These are phyloP conservation scores for Elaeidobius kamerunicus DNA, from an alignment of 2,888 invertebrate genomes.

Conservation along the genomic window DNA sequence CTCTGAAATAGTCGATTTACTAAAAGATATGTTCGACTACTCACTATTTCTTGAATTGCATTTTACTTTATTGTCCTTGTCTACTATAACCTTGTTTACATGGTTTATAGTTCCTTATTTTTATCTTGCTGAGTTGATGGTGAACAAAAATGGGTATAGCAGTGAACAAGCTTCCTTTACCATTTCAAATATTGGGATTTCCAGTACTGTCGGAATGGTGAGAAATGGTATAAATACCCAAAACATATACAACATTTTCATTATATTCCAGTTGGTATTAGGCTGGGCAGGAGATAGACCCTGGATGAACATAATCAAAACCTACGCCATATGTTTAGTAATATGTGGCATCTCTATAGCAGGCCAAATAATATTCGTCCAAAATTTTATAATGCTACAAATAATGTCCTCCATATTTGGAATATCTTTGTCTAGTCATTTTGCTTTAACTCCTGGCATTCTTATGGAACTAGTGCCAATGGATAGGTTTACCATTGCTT, in stretches of 20 bases:
- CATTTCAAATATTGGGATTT: slow-evolving; percentile 82
- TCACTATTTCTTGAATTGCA: slow-evolving; percentile 73
- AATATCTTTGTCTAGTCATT: slow-evolving; percentile 86
- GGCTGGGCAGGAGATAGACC: slow-evolving; percentile 90
- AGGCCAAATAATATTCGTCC: slow-evolving; percentile 53
- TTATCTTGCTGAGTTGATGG: slow-evolving; percentile 84
- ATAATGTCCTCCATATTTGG: slow-evolving; percentile 68
- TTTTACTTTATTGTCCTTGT: slow-evolving; percentile 76
- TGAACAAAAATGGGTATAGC: slow-evolving; percentile 57
- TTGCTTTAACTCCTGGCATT: slow-evolving; percentile 88
- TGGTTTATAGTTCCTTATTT: slow-evolving; percentile 97
- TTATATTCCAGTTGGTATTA: slow-evolving; percentile 60
- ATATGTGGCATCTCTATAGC: slow-evolving; percentile 63
- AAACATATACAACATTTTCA: background rate
- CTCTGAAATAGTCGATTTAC: slow-evolving; percentile 60
- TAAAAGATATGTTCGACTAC: slow-evolving; percentile 75
- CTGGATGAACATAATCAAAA: slow-evolving; percentile 66
- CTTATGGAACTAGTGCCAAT: slow-evolving; percentile 85
- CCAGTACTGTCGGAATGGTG: slow-evolving; percentile 89
- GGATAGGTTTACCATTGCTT: slow-evolving; percentile 89
- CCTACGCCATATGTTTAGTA: slow-evolving; percentile 77
- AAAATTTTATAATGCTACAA: slow-evolving; percentile 47
- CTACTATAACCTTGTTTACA: slow-evolving; percentile 84
- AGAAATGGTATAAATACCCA: no score
- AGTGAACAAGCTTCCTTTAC: slow-evolving; percentile 74